Percentiles rank a stretch among this genome's conserved stretches.
These are phyloP conservation scores for Cloeon dipterum DNA, from an alignment of 2,888 invertebrate species.

Conservation along the genomic window DNA sequence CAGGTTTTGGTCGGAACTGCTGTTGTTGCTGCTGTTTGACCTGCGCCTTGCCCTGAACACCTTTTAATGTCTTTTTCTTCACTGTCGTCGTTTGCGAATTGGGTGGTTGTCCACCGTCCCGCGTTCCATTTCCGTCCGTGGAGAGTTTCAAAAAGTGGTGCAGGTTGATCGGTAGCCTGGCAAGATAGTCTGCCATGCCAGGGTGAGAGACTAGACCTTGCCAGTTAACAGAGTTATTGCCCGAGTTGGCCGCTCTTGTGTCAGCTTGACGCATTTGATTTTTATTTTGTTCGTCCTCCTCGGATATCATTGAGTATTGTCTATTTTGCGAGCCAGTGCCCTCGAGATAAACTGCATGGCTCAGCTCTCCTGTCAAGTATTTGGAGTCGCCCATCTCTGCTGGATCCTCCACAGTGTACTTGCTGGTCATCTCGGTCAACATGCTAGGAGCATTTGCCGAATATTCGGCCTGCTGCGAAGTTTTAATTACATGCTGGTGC, in stretches of 20 bases:
- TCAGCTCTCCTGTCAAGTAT: too few relatives aligned
- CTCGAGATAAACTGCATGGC: too few relatives aligned
- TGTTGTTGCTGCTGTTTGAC: neutral
- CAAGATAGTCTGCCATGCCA: constrained; percentile 7
- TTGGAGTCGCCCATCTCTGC: too few relatives aligned
- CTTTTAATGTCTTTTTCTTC: constrained; percentile 5
- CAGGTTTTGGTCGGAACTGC: neutral
- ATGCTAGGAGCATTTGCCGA: too few relatives aligned
- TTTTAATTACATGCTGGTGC: too few relatives aligned
- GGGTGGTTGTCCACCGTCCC: constrained; percentile 30
- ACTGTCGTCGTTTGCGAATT: constrained; percentile 57
- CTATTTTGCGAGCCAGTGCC: too few relatives aligned
- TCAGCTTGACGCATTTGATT: too few relatives aligned
- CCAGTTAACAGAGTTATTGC: constrained; percentile 4
- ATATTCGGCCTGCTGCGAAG: too few relatives aligned
- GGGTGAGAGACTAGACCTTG: constrained; percentile 5
- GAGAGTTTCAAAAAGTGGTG: constrained; percentile 7
- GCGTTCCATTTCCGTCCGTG: constrained; percentile 3
- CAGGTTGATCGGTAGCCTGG: constrained; percentile 6
- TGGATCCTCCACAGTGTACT: too few relatives aligned
- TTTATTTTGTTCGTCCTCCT: too few relatives aligned
- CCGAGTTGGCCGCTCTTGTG: neutral
- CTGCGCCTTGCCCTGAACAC: neutral
- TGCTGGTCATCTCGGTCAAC: too few relatives aligned
- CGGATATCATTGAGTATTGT: too few relatives aligned